Percentiles rank a stretch among this genome's conserved stretches.
phyloP scores from a whole-genome alignment of 2,113 vertebrate genomes.

The Ceyx cyanopectus region DNA sequence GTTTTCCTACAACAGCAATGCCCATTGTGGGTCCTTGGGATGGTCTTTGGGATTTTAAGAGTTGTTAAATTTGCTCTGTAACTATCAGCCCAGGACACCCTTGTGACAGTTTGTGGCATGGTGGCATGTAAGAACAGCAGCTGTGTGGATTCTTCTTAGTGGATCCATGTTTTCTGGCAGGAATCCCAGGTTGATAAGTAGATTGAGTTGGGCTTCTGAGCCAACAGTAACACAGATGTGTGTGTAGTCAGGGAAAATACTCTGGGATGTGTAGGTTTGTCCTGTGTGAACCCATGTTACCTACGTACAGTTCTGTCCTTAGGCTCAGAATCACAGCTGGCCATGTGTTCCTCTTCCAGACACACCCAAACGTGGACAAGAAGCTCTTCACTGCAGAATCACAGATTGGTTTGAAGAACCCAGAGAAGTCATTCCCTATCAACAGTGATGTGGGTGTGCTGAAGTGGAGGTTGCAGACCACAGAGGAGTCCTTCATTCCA shows the following conservation, averaged over 20 bases:
- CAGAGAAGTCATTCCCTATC: slow-evolving; percentile 96
- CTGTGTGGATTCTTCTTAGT: background rate
- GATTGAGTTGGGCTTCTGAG: background rate
- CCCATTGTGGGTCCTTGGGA: background rate
- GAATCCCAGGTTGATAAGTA: background rate
- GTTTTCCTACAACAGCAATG: background rate
- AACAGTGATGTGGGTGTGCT: slow-evolving; percentile 94
- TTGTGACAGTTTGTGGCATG: background rate
- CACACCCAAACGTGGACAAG: slow-evolving; percentile 98
- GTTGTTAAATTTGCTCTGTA: background rate
- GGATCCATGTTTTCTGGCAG: background rate
- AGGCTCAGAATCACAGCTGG: background rate
- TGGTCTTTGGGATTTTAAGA: background rate
- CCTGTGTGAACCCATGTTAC: rapidly evolving
- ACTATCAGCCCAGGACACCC: rapidly evolving
- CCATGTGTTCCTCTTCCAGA: slow-evolving; percentile 74
- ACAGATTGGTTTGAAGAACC: slow-evolving; percentile 93
- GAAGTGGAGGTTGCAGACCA: slow-evolving; percentile 96
- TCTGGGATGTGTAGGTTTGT: background rate
- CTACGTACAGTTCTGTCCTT: rapidly evolving
- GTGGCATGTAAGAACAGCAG: rapidly evolving
- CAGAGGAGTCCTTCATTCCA: slow-evolving; percentile 94
- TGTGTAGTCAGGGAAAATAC: background rate
- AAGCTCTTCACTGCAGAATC: slow-evolving; percentile 95
- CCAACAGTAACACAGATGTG: background rate